Percentiles rank a stretch among this genome's conserved stretches.
Conservation (phyloP, 2,888 invertebrate genomes). For the Drosophila demipolita region DNA sequence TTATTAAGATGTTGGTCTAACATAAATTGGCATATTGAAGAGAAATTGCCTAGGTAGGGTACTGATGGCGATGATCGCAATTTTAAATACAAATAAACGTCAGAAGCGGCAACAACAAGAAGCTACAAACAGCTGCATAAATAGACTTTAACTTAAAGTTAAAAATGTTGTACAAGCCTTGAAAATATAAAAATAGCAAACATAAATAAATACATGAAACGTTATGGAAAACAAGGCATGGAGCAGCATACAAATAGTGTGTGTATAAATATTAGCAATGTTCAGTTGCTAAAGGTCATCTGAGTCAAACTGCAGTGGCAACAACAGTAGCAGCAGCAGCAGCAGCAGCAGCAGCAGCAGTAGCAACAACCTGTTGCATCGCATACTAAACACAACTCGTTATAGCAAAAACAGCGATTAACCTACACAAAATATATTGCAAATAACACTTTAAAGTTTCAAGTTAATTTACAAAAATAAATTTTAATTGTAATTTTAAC, state of each 20-base stretch:
- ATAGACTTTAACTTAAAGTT: constrained; percentile 15
- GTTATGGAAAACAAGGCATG: constrained; percentile 8
- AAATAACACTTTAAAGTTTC: constrained; percentile 12
- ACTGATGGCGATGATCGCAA: background rate
- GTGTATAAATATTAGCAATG: constrained; percentile 31
- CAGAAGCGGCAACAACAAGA: background rate
- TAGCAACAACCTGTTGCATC: constrained; percentile 32
- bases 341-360: background rate
- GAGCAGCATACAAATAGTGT: constrained; percentile 16
- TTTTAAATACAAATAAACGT: background rate
- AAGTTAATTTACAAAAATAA: background rate
- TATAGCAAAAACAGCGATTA: constrained; percentile 7
- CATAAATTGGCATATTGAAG: background rate
- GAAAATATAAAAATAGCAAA: constrained; percentile 1
- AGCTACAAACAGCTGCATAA: constrained; percentile 40
- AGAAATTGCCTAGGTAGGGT: background rate
- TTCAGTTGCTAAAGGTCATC: constrained; percentile 18
- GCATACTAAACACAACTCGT: constrained; percentile 35
- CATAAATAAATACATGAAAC: constrained; percentile 5
- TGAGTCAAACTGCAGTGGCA: constrained; percentile 26
- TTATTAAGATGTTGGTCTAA: background rate
- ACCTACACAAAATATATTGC: background rate
- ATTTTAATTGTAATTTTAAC: constrained; percentile 12
- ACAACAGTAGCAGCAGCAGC: constrained; percentile 15
- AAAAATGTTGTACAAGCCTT: constrained; percentile 8